Evolutionary conservation across 2,113 vertebrate genomes (phyloP).

Genomic region (Gasterosteus aculeatus): DNA sequence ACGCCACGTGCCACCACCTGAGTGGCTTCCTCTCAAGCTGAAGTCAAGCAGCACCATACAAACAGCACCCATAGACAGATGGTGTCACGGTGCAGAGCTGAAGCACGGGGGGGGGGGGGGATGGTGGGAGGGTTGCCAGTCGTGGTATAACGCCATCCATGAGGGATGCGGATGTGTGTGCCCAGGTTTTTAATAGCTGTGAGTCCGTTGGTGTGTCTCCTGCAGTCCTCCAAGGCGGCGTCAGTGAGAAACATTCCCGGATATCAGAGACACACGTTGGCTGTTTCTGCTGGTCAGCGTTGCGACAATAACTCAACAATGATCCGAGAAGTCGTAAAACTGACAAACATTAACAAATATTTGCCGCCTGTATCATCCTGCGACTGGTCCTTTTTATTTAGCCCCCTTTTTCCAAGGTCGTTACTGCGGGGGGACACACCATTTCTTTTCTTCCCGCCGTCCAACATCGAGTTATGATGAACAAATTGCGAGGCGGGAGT

Average conservation of each 20-base stretch:
- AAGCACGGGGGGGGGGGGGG: constrained; percentile 8
- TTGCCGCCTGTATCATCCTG: constrained; percentile 48
- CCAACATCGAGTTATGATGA: constrained; percentile 53
- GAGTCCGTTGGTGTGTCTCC: constrained; percentile 2
- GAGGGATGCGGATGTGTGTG: constrained; percentile 1
- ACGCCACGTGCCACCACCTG: constrained; percentile 42
- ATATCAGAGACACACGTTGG: constrained; percentile 53
- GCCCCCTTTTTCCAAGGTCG: constrained; percentile 39
- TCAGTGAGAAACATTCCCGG: constrained; percentile 22
- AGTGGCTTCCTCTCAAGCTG: constrained; percentile 66
- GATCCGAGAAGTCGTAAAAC: constrained; percentile 55
- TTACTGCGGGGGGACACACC: constrained; percentile 45
- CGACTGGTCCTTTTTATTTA: constrained; percentile 40
- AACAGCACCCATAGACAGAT: constrained; percentile 68
- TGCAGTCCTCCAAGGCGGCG: constrained; percentile 20
- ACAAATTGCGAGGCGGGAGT: constrained; percentile 55
- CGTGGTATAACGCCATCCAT: constrained; percentile 23
- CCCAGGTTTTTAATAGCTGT: constrained; percentile 8
- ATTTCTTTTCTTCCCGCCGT: constrained; percentile 21
- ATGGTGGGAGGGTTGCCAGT: constrained; percentile 37
- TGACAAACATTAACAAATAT: constrained; percentile 51
- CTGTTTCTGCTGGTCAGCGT: constrained; percentile 48
- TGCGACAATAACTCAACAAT: constrained; percentile 41
- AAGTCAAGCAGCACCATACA: constrained; percentile 65
- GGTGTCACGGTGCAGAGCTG: constrained; percentile 57